Evolutionary conservation across 2,888 invertebrate genomes (phyloP).

Genomic region (Elysia crispata): DNA sequence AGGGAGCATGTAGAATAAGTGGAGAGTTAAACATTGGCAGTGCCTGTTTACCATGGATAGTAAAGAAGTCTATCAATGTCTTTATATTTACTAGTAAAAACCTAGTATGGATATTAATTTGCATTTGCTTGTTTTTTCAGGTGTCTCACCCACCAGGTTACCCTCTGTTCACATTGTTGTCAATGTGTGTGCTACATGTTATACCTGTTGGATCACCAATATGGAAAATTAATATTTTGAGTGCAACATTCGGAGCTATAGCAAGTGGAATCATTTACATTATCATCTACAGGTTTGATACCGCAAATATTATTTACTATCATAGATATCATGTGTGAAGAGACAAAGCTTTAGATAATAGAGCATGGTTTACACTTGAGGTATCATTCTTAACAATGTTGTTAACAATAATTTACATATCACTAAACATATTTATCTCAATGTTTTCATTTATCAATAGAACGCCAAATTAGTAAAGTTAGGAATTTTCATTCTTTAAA

Average conservation of each 20-base stretch:
- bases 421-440: too few relatives aligned
- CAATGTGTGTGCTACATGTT: slow-evolving; percentile 61
- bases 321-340: neutral
- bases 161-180: slow-evolving; percentile 72
- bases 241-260: slow-evolving; percentile 63
- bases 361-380: too few relatives aligned
- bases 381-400: too few relatives aligned
- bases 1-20: too few relatives aligned
- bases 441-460: too few relatives aligned
- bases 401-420: too few relatives aligned
- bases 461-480: too few relatives aligned
- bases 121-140: slow-evolving; percentile 55
- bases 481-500: too few relatives aligned
- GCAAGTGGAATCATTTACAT: slow-evolving; percentile 54
- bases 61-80: too few relatives aligned
- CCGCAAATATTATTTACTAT: neutral
- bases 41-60: too few relatives aligned
- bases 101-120: neutral
- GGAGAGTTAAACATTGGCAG: too few relatives aligned
- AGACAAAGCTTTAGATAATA: neutral
- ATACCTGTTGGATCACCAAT: slow-evolving; percentile 69
- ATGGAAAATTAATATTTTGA: slow-evolving; percentile 72
- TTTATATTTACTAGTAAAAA: too few relatives aligned
- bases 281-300: slow-evolving; percentile 39
- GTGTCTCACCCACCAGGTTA: slow-evolving; percentile 77